Base-by-base conservation (phyloP, 2,797 vertebrate species). In the Holocentrus rufus region DNA sequence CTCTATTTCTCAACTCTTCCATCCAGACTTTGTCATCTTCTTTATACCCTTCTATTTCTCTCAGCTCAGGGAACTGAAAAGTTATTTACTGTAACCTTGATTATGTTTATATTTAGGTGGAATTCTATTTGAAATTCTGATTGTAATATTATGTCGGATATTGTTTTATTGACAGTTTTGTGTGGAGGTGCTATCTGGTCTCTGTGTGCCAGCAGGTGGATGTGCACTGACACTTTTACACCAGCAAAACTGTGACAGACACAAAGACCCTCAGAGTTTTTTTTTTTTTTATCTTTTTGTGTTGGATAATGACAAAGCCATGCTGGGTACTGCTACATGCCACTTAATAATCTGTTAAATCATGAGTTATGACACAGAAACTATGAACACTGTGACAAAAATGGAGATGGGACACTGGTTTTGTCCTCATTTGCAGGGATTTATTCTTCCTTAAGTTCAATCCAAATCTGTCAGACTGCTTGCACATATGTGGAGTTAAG, bases 201-300 rank as follows among this genome's bases (percentile, higher is more conserved):
- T 58, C 15, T 34, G 30, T 58, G 17, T 36, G 56, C 30, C 30
- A 39, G 27, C 17, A 7, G 20, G 34, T 60, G 31, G 7, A 6
- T 11, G 31, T 15, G 34, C 49, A 56, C 44, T 67, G 58, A 15
- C 64, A 72, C 72, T 76, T 82, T 65, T 5, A 72, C 46, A 42
- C 9, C 1, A 8, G 47, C 27, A 14, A 46, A 66, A 72, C 68
- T 64, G 13, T 64, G 53, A 64, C 9, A 1, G 14, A 44, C 53
- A 7, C 14, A 3, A 53, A 73, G 27, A 3, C 4, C 8, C 7
- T 27, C 2, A 3, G n/a, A 13, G 11, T 30, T 5, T 49, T 22
- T 20, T 7, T 52, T 42, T 20, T 46, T 58, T 10, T 59, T 58
- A n/a, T n/a, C n/a, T n/a, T n/a, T n/a, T n/a, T n/a, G 25, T 22